Conservation (phyloP, 2,888 invertebrate species). For the Pterostichus niger region DNA sequence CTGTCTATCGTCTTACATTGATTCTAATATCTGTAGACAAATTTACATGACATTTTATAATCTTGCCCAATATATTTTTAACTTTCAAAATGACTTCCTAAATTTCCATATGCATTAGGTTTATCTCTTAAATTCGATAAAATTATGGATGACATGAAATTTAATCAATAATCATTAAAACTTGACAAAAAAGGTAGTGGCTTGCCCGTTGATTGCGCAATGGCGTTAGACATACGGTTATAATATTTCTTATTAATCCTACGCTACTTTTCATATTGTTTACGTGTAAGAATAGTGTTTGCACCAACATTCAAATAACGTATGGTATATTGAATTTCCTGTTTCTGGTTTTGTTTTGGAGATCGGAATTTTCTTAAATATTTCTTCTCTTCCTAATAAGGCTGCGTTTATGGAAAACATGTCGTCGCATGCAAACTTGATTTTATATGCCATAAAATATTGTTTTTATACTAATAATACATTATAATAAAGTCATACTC, state of each 20-base stretch:
- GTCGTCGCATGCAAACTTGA: no score
- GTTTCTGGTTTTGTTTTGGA: conserved; percentile 29
- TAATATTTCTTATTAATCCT: background rate
- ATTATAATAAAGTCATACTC: background rate
- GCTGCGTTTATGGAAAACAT: no score
- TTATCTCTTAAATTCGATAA: conserved; percentile 61
- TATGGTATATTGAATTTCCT: conserved; percentile 37
- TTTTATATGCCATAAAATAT: no score
- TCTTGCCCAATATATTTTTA: conserved; percentile 56
- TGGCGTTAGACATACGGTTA: background rate
- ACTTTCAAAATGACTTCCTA: conserved; percentile 38
- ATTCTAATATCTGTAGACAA: conserved; percentile 21
- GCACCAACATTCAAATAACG: background rate
- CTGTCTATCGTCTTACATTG: no score
- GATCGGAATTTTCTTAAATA: no score
- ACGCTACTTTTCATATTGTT: background rate
- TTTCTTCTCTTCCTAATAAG: no score
- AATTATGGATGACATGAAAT: conserved; percentile 65
- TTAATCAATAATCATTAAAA: conserved; percentile 67
- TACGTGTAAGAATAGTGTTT: background rate
- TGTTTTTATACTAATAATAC: background rate
- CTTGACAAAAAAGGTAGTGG: conserved; percentile 60
- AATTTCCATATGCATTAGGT: conserved; percentile 66
- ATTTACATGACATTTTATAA: conserved; percentile 59
- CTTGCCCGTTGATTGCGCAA: conserved; percentile 30